Percentiles rank a stretch among this genome's conserved stretches.
Conservation (phyloP, 2,797 vertebrate genomes). For the Aselliscus stoliczkanus region DNA sequence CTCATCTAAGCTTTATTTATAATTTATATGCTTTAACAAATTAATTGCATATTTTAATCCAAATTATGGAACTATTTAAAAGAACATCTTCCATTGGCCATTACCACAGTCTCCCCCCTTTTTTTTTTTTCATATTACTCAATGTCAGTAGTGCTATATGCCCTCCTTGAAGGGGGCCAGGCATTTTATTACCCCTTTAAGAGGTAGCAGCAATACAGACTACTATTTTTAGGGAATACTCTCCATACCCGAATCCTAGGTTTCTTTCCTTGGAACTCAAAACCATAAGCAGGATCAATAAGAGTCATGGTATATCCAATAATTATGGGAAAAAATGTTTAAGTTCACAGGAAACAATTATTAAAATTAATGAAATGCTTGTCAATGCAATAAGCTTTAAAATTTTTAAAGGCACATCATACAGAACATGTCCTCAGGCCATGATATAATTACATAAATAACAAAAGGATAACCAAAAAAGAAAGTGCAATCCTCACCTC, state of each 20-base stretch:
- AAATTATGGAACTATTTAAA: background rate
- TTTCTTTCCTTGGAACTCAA: background rate
- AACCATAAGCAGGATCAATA: background rate
- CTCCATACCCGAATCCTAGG: background rate
- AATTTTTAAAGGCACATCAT: background rate
- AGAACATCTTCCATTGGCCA: background rate
- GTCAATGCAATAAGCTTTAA: background rate
- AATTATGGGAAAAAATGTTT: background rate
- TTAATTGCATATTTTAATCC: background rate
- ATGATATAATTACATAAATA: background rate
- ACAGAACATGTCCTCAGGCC: background rate
- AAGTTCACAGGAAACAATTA: background rate
- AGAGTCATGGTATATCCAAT: background rate
- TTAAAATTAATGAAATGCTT: background rate
- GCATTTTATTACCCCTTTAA: background rate
- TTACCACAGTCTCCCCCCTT: background rate
- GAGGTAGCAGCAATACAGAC: background rate
- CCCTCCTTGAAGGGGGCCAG: background rate
- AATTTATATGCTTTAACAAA: too few species aligned
- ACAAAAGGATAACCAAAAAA: background rate
- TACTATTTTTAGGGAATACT: background rate
- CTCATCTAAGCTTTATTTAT: background rate
- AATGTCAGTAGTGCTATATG: background rate
- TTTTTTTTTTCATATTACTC: background rate
- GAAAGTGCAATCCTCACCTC: background rate